These are phyloP conservation scores for Sitodiplosis mosellana DNA, from an alignment of 1,140 invertebrate genomes.

Conservation along the genomic window DNA sequence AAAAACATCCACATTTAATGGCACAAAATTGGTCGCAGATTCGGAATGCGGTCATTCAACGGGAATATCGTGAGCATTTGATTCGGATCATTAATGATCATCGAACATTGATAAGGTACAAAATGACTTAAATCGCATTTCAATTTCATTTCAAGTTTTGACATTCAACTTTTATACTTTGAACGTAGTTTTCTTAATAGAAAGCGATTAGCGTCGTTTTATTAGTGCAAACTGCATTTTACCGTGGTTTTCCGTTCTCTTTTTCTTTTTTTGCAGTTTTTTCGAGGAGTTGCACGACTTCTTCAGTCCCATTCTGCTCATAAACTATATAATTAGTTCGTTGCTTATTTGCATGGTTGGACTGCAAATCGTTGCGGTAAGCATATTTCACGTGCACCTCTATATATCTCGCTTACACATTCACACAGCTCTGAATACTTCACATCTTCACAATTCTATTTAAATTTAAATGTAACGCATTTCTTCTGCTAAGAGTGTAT, in stretches of 20 bases:
- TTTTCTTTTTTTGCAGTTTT: conserved; percentile 10
- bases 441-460: not conserved
- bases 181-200: not conserved
- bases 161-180: too few species aligned
- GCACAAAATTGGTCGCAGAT: not conserved
- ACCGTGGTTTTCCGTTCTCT: not conserved
- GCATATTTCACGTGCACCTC: too few species aligned
- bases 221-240: not conserved
- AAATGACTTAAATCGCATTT: not conserved
- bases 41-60: not conserved
- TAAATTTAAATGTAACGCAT: too few species aligned
- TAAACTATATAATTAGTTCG: conserved; percentile 18
- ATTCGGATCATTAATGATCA: not conserved
- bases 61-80: not conserved
- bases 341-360: conserved; percentile 23
- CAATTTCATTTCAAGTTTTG: not conserved
- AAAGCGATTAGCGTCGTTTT: not conserved
- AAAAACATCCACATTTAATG: not conserved
- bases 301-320: conserved; percentile 19
- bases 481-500: too few species aligned
- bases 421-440: not conserved
- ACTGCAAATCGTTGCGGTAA: conserved; percentile 21
- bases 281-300: conserved; percentile 14
- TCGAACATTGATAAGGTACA: not conserved
- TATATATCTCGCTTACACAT: not conserved